Percentiles rank a stretch among this genome's conserved stretches.
Evolutionary conservation across 2,113 vertebrate genomes (phyloP).

Genomic region (Aptenodytes forsteri): DNA sequence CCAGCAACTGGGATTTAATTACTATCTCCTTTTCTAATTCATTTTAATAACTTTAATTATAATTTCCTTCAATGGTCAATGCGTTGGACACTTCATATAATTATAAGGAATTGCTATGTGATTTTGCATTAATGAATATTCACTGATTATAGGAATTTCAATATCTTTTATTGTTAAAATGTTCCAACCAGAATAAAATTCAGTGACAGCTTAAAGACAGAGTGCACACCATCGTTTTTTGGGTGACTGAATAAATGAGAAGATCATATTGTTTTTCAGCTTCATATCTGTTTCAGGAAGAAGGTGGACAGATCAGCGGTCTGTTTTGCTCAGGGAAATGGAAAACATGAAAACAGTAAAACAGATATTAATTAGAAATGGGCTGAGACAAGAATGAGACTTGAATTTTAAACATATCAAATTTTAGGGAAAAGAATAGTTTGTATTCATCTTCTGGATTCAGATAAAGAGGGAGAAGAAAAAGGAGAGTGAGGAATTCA

Average conservation of each 20-base stretch:
- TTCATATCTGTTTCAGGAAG: neutral
- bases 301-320: neutral
- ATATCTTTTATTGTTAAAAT: slow-evolving; percentile 1
- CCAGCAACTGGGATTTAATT: slow-evolving; percentile 18
- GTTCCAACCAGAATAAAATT: neutral
- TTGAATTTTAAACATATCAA: slow-evolving; percentile 17
- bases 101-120: neutral
- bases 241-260: neutral
- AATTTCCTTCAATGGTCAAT: slow-evolving; percentile 1
- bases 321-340: slow-evolving; percentile 15
- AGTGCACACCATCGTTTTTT: neutral
- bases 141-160: neutral
- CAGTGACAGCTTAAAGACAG: neutral
- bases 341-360: slow-evolving; percentile 18
- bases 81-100: neutral
- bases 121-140: slow-evolving; percentile 8
- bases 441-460: neutral
- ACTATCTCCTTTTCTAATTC: neutral
- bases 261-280: neutral
- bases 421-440: neutral
- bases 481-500: neutral
- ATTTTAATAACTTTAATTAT: slow-evolving; percentile 38
- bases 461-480: neutral
- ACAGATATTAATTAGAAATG: slow-evolving; percentile 17
- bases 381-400: neutral